These are phyloP conservation scores for Lysandra coridon DNA, from an alignment of 2,888 invertebrate genomes.

Conservation along the genomic window DNA sequence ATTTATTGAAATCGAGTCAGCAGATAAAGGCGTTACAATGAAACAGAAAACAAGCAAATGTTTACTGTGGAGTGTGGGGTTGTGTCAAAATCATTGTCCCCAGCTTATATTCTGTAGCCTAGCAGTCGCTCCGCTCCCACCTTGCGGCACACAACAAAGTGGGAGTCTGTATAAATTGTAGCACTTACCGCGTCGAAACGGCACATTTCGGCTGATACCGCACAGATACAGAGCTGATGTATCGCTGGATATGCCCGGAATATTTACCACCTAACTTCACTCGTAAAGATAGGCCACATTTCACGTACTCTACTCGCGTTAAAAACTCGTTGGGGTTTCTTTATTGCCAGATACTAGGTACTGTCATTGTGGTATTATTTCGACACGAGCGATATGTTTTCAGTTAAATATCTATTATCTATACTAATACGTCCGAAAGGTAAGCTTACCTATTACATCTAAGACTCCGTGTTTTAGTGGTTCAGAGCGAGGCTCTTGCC, in stretches of 20 bases:
- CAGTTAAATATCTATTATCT: no score
- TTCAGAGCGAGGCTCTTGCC: no score
- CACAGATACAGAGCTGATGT: conserved; percentile 61
- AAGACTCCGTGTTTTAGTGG: no score
- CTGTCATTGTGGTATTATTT: not conserved
- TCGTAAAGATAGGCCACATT: conserved; percentile 21
- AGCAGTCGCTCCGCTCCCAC: conserved; percentile 37
- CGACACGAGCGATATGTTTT: not conserved
- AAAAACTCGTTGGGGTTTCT: not conserved
- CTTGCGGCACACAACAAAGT: conserved; percentile 49
- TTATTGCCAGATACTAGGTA: not conserved
- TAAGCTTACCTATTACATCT: no score
- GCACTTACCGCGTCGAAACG: conserved; percentile 69
- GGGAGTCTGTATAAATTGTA: conserved; percentile 67
- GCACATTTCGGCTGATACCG: conserved; percentile 73
- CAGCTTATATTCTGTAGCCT: no score
- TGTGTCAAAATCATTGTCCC: no score
- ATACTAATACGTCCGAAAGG: no score
- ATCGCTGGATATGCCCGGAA: conserved; percentile 54
- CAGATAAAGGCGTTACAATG: no score
- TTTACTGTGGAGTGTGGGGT: no score
- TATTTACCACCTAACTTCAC: conserved; percentile 6
- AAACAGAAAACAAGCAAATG: no score
- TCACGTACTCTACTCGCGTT: not conserved
- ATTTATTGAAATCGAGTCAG: no score